Evolutionary conservation across 2,888 invertebrate species (phyloP), one percentile per base, ranked within the genome.

Genomic region (Germaria angustata): DNA sequence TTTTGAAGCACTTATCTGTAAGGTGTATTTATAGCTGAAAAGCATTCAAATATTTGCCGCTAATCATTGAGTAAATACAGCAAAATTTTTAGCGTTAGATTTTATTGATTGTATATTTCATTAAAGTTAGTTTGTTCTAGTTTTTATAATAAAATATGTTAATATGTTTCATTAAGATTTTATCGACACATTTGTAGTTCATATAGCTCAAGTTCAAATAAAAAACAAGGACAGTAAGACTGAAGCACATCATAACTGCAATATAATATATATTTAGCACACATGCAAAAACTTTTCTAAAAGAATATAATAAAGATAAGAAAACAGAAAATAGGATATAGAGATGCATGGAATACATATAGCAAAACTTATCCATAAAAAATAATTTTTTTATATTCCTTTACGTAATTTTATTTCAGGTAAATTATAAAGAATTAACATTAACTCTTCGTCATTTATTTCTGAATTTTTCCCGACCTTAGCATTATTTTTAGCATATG

Each of bases 401-500:
- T n/a, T n/a, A n/a, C n/a, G n/a, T n/a, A n/a, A n/a, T n/a, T n/a
- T n/a, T n/a, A n/a, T n/a, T n/a, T n/a, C n/a, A n/a, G n/a, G n/a
- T n/a, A n/a, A n/a, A n/a, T n/a, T n/a, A n/a, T n/a, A n/a, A n/a
- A n/a, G n/a, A n/a, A n/a, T n/a, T n/a, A n/a, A n/a, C n/a, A n/a
- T n/a, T n/a, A n/a, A n/a, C n/a, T n/a, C n/a, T n/a, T 22, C n/a
- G 4, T 11, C 7, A 15, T 5, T 13, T 51, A 11, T 24, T 24
- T 51, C 20, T 51, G 28, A 6, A 6, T 28, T 3, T 28, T 28
- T 6, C 6, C 28, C 3, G 28, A 5, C 28, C 44, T 55, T 22
- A 20, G 2, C 24, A 57, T 2, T 65, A 17, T 69, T 39, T 59
- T 75, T 78, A 73, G 78, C 75, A 82, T 75, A 82, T 79, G 69